phyloP scores from a whole-genome alignment of 2,888 invertebrate species.

The Sphaeridia pumilis region DNA sequence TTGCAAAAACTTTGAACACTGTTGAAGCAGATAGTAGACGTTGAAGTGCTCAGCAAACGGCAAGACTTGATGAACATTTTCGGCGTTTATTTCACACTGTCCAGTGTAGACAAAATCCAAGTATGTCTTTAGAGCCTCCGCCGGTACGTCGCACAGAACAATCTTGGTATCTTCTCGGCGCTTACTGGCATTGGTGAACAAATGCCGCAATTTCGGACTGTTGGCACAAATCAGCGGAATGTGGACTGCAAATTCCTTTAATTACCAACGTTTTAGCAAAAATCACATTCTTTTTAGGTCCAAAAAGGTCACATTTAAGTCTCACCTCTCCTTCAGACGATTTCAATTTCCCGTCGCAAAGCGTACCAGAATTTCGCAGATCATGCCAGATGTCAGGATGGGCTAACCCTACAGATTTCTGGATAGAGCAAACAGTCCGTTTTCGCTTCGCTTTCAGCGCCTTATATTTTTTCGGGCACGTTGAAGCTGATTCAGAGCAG shows the following conservation, averaged over 20 bases:
- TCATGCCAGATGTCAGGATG: constrained; percentile 15
- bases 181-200: constrained; percentile 56
- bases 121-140: constrained; percentile 49
- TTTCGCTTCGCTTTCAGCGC: constrained; percentile 4
- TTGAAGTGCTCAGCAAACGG: constrained; percentile 61
- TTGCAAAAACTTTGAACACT: constrained; percentile 55
- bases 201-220: constrained; percentile 60
- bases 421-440: constrained; percentile 8
- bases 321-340: constrained; percentile 49
- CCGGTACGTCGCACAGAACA: constrained; percentile 34
- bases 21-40: constrained; percentile 56
- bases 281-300: not conserved
- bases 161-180: constrained; percentile 38
- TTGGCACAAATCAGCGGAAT: constrained; percentile 58
- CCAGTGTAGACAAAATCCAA: constrained; percentile 67
- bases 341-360: constrained; percentile 56
- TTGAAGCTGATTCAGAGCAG: no score
- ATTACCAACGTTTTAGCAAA: not conserved
- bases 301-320: not conserved
- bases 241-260: constrained; percentile 47
- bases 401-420: constrained; percentile 6
- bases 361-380: constrained; percentile 6
- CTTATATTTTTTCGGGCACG: constrained; percentile 1
- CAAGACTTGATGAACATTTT: constrained; percentile 57
- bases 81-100: constrained; percentile 50